A percentile compares a stretch with the other conserved stretches of the same genome.
Evolutionary conservation across 2,888 invertebrate species (phyloP).

Genomic region (Andrena haemorrhoa): DNA sequence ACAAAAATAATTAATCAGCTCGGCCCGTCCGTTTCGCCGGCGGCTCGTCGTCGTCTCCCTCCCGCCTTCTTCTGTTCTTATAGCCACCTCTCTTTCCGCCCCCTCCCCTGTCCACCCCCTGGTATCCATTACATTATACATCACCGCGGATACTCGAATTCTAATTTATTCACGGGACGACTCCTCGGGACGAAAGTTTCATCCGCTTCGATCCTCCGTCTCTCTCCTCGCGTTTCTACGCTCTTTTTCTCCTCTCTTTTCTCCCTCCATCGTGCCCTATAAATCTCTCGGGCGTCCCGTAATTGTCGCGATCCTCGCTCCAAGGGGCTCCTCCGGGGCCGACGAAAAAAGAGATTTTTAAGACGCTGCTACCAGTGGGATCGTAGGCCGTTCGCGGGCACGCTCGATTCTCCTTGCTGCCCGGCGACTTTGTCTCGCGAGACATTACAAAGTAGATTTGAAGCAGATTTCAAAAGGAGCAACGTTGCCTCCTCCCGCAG

Average conservation of each 20-base stretch:
- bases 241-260: conserved; percentile 58
- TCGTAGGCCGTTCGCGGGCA: conserved; percentile 11
- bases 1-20: conserved; percentile 84
- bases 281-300: conserved; percentile 78
- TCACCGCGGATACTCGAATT: conserved; percentile 83
- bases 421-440: not conserved
- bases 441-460: not conserved
- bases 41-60: conserved; percentile 59
- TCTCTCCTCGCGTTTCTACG: conserved; percentile 54
- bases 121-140: conserved; percentile 84
- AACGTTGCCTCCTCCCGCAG: not conserved
- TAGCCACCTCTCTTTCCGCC: conserved; percentile 37
- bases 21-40: conserved; percentile 70
- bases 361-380: conserved; percentile 32
- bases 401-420: not conserved
- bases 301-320: conserved; percentile 77
- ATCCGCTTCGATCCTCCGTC: conserved; percentile 56
- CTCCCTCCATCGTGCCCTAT: conserved; percentile 68
- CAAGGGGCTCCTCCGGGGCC: conserved; percentile 36
- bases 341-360: conserved; percentile 60
- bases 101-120: conserved; percentile 59
- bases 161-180: conserved; percentile 83
- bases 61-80: conserved; percentile 12
- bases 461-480: too few relatives aligned
- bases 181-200: conserved; percentile 73